Evolutionary conservation across 2,888 invertebrate genomes (phyloP), one percentile per base, ranked within the genome.

Genomic region (Dicyrtomina minuta): DNA sequence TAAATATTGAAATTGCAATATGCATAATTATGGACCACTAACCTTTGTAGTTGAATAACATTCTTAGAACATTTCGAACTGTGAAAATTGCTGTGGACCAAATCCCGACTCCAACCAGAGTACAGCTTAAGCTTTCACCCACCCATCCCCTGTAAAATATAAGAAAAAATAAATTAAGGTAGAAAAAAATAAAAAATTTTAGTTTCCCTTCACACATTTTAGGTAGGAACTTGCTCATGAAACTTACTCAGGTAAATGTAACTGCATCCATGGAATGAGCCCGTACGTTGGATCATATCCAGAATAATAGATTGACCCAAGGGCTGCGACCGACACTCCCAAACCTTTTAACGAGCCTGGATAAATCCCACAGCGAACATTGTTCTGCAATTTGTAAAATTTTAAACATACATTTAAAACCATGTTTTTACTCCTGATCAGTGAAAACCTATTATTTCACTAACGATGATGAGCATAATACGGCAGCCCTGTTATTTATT

Each of bases 301-400:
- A 51, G 89, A 87, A 81, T 91, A 91, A 15, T 46, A 46, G 1
- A 89, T 90, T 66, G 90, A 72, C n/a, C 75, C 86, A 10, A 96
- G 88, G 43, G 93, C 81, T 12, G 89, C 88, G 81, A 93, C 89
- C 33, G 93, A 88, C 49, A 94, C 85, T 85, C 93, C 91, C 70
- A 96, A 85, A 64, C 94, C 95, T 81, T 90, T 90, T 78, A 96
- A 86, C 74, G 96, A 94, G 0, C 95, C 96, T 39, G 98, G 98
- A 81, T 96, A 98, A 17, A 96, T 91, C 53, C 97, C 96, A 85
- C 94, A 96, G 81, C 92, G 89, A 72, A 98, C 86, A 81, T 93
- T 93, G 82, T 97, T 99, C 96, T 98, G 86, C 79, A 87, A 79
- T 22, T 70, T n/a, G 26, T 55, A 39, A 62, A 64, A 62, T n/a